Evolutionary conservation across 2,888 invertebrate genomes (phyloP).

Genomic region (Mongoloraphidia duomilia): DNA sequence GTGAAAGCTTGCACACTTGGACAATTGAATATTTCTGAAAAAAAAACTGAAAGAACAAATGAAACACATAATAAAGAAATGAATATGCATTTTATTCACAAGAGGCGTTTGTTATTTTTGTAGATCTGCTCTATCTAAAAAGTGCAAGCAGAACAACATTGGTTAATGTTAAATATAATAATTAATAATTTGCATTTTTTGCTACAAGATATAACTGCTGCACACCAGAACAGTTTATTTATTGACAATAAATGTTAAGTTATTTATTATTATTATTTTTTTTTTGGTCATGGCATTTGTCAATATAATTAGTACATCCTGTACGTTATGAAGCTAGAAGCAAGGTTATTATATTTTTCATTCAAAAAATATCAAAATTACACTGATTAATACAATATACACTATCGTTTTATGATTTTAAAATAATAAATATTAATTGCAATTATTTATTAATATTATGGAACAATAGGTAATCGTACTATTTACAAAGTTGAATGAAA

Average conservation of each 20-base stretch:
- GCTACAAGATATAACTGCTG: neutral
- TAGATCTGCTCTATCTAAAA: slow-evolving; percentile 8
- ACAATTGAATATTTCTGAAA: no score
- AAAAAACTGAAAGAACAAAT: no score
- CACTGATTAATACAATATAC: neutral
- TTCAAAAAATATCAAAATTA: neutral
- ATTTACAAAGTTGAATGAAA: neutral
- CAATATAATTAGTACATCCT: neutral
- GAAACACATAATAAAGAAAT: slow-evolving; percentile 16
- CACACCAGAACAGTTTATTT: neutral
- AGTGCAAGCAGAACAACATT: slow-evolving; percentile 9
- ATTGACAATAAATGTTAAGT: no score
- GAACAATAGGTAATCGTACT: neutral
- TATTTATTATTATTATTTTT: no score
- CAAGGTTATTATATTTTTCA: neutral
- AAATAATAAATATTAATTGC: neutral
- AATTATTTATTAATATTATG: neutral
- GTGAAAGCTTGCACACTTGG: no score
- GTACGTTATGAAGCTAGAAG: slow-evolving; percentile 1
- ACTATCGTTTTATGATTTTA: neutral
- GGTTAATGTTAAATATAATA: slow-evolving; percentile 4
- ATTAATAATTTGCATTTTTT: neutral
- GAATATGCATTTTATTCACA: slow-evolving; percentile 21
- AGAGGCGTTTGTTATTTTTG: slow-evolving; percentile 6
- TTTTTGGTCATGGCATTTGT: neutral